phyloP scores from a whole-genome alignment of 92 coral and sea anemone species.

The Parazoanthus atlanticus region DNA sequence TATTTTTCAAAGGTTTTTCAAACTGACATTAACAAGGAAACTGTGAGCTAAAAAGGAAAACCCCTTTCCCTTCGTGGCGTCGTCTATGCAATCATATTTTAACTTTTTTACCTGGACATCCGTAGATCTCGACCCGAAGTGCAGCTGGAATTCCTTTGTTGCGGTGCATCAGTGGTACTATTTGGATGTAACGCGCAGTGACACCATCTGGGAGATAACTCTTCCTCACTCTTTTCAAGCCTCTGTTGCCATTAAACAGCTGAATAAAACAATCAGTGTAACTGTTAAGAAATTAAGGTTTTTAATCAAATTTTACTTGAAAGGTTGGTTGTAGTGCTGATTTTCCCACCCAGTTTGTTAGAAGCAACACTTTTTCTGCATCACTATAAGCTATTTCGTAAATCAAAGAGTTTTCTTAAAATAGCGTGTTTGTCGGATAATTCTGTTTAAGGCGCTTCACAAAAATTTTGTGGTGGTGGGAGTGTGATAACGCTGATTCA shows the following conservation, averaged over 20 bases:
- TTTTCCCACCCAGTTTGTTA: no score
- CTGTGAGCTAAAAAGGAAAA: no score
- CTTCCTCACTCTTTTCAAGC: constrained; percentile 31
- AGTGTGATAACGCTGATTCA: no score
- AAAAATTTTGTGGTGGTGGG: no score
- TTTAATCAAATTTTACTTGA: not conserved
- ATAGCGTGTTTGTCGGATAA: no score
- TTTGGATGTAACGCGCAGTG: constrained; percentile 50
- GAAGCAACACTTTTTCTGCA: no score
- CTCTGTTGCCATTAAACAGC: constrained; percentile 60
- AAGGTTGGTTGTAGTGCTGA: not conserved
- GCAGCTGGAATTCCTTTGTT: constrained; percentile 52
- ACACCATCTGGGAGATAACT: constrained; percentile 42
- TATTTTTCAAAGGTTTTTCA: not conserved
- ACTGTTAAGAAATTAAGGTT: not conserved
- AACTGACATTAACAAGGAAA: not conserved
- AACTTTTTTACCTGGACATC: constrained; percentile 63
- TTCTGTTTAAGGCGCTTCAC: not conserved
- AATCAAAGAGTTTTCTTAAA: no score
- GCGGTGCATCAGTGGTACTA: constrained; percentile 43
- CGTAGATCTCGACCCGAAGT: constrained; percentile 63
- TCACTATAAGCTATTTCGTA: no score
- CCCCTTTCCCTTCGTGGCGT: not conserved
- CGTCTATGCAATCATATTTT: not conserved
- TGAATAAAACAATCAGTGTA: not conserved